A percentile compares a stretch with the other conserved stretches of the same genome.
phyloP scores from a whole-genome alignment of 2,888 invertebrate genomes.

The Agrilus cyanescens region DNA sequence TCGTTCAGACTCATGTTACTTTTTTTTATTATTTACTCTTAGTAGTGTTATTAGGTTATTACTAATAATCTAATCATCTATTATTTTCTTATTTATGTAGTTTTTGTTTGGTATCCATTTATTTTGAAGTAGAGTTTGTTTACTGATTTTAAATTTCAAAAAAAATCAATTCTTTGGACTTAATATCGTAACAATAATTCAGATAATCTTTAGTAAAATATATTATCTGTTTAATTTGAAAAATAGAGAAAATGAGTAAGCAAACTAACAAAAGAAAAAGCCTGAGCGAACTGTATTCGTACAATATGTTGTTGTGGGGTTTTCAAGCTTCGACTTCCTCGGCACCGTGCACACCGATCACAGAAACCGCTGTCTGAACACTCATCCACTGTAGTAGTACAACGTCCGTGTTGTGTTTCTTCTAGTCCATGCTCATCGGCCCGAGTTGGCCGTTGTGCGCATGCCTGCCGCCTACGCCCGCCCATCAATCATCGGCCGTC shows the following conservation, averaged over 20 bases:
- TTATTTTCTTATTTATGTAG: no score
- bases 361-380: conserved; percentile 35
- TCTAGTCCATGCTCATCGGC: conserved; percentile 50
- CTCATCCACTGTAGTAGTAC: conserved; percentile 1
- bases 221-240: not conserved
- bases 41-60: no score
- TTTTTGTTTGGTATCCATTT: no score
- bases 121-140: conserved; percentile 4
- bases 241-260: conserved; percentile 12
- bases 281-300: conserved; percentile 22
- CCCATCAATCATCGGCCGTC: conserved; percentile 64
- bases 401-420: conserved; percentile 17
- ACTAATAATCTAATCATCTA: no score
- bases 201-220: not conserved
- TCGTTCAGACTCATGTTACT: no score
- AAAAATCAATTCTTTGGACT: not conserved
- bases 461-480: conserved; percentile 40
- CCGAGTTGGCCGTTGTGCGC: conserved; percentile 45
- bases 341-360: conserved; percentile 36
- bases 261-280: conserved; percentile 11
- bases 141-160: conserved; percentile 4
- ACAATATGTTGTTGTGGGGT: conserved; percentile 29
- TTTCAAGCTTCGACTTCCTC: conserved; percentile 34
- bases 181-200: not conserved
- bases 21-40: no score